Conservation (phyloP, 2,888 invertebrate genomes). For the Phortica magna region DNA sequence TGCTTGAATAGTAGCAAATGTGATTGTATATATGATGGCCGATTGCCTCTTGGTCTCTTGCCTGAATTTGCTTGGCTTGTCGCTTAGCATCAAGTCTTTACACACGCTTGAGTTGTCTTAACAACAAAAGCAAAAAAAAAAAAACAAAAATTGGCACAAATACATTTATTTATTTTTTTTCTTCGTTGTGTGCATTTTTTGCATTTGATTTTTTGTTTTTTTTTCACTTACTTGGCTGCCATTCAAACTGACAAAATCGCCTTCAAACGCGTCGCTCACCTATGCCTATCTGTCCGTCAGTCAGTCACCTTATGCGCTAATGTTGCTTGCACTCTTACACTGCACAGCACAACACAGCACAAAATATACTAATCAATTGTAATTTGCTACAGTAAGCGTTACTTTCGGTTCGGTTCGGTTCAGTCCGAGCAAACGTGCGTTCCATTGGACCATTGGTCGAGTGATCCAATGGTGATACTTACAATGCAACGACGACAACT, state of each 20-base stretch:
- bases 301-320: background rate
- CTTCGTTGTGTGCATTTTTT: too few relatives aligned
- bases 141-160: constrained; percentile 10
- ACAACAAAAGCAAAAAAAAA: background rate
- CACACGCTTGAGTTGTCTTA: background rate
- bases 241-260: constrained; percentile 19
- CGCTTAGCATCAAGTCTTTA: background rate
- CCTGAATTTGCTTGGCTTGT: background rate
- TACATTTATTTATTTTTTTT: background rate
- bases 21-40: background rate
- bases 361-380: background rate
- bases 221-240: background rate
- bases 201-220: background rate
- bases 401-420: background rate
- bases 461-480: background rate
- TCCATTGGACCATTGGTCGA: background rate
- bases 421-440: background rate
- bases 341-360: background rate
- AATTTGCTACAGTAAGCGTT: background rate
- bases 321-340: too few relatives aligned
- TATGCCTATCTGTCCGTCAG: background rate
- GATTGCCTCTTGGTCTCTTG: background rate
- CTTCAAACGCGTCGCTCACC: background rate
- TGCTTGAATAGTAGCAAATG: background rate
- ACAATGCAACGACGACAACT: background rate